Evolutionary conservation across 2,113 vertebrate species (phyloP).

Genomic region (Pomatostomus ruficeps): DNA sequence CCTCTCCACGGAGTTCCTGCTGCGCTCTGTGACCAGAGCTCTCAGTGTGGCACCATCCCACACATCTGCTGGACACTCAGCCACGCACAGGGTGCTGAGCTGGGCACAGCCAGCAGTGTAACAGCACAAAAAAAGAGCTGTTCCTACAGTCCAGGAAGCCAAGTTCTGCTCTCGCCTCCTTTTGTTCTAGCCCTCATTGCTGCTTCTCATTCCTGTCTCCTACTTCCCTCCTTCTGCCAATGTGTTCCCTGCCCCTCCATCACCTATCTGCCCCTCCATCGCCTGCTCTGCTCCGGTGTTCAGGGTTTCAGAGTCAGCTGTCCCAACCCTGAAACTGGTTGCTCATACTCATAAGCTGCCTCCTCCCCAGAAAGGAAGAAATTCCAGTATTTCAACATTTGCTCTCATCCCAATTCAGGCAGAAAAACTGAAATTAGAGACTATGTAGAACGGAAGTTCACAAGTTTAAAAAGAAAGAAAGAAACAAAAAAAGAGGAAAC

Average conservation of each 20-base stretch:
- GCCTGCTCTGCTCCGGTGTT: not conserved
- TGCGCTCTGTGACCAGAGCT: not conserved
- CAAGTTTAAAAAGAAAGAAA: not conserved
- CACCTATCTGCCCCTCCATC: not conserved
- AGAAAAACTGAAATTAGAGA: slow-evolving; percentile 28
- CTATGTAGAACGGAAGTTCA: slow-evolving; percentile 5
- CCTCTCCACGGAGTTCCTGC: not conserved
- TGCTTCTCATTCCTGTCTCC: not conserved
- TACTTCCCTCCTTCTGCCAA: not conserved
- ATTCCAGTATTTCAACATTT: slow-evolving; percentile 43
- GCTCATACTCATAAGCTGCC: not conserved
- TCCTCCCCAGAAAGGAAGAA: not conserved
- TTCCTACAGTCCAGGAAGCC: not conserved
- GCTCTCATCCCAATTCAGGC: not conserved
- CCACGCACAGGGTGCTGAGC: not conserved
- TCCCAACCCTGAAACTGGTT: slow-evolving; percentile 5
- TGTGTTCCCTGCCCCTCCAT: not conserved
- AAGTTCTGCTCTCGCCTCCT: not conserved
- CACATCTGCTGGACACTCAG: not conserved
- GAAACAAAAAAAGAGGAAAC: not conserved
- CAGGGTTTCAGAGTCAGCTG: not conserved
- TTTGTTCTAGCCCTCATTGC: not conserved
- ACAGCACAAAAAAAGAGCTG: not conserved
- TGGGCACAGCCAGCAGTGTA: not conserved
- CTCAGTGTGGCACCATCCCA: not conserved